These are phyloP conservation scores for Agriopis marginaria DNA, from an alignment of 2,888 invertebrate genomes.

Conservation along the genomic window DNA sequence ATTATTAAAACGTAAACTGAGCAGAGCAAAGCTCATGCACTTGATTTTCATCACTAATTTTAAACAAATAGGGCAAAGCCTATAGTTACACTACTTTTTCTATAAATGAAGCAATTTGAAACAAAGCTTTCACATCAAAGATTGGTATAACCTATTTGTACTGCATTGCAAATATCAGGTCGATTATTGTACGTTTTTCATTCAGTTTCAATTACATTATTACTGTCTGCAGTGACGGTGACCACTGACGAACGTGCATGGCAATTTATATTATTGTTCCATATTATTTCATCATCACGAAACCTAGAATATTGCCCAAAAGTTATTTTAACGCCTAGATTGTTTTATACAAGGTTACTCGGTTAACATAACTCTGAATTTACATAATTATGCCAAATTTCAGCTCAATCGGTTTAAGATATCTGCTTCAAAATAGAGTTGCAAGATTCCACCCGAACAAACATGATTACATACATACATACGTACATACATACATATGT, in stretches of 20 bases:
- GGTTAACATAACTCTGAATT: too few relatives aligned
- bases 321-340: slow-evolving; percentile 17
- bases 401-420: too few relatives aligned
- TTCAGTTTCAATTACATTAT: slow-evolving; percentile 40
- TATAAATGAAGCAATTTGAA: slow-evolving; percentile 17
- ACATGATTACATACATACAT: too few relatives aligned
- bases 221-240: slow-evolving; percentile 42
- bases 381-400: too few relatives aligned
- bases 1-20: not conserved
- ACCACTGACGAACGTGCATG: slow-evolving; percentile 54
- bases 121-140: slow-evolving; percentile 23
- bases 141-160: slow-evolving; percentile 29
- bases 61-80: not conserved
- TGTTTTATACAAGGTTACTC: not conserved
- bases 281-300: slow-evolving; percentile 31
- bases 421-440: too few relatives aligned
- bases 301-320: slow-evolving; percentile 31
- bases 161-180: slow-evolving; percentile 31
- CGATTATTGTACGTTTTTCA: slow-evolving; percentile 41
- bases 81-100: not conserved
- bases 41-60: not conserved
- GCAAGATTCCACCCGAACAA: too few relatives aligned
- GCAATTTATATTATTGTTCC: slow-evolving; percentile 39
- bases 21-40: not conserved
- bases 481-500: too few relatives aligned